phyloP scores from a whole-genome alignment of 2,888 invertebrate genomes.

The Amblyteles armatorius region DNA sequence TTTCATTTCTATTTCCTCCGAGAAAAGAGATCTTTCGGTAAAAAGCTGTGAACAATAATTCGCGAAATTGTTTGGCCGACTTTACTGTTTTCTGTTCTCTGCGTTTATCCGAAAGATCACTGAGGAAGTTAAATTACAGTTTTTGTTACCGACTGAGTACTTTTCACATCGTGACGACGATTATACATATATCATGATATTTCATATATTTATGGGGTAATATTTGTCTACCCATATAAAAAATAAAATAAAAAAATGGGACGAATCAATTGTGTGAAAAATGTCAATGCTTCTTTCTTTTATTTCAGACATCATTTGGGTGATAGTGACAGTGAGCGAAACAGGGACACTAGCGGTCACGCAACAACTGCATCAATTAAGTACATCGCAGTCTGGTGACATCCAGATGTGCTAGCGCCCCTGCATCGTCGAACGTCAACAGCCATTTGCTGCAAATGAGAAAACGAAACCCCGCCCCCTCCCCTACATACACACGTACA shows the following conservation, averaged over 20 bases:
- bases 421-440: conserved; percentile 47
- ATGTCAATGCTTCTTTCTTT: conserved; percentile 20
- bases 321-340: conserved; percentile 92
- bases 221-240: background rate
- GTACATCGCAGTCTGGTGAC: conserved; percentile 84
- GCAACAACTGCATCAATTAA: conserved; percentile 90
- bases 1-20: background rate
- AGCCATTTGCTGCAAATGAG: conserved; percentile 45
- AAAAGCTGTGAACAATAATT: background rate
- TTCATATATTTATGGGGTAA: background rate
- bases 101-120: too few species aligned
- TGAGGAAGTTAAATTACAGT: background rate
- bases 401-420: conserved; percentile 83
- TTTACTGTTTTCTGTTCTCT: background rate
- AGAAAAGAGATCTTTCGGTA: background rate
- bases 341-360: conserved; percentile 93
- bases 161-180: background rate
- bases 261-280: background rate
- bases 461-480: conserved; percentile 38
- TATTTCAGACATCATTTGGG: conserved; percentile 91
- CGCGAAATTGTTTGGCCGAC: too few species aligned
- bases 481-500: background rate
- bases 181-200: background rate
- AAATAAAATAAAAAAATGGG: background rate
- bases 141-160: background rate